Evolutionary conservation across 2,888 invertebrate genomes (phyloP), one percentile per base, ranked within the genome.

Genomic region (Dicycla oo): DNA sequence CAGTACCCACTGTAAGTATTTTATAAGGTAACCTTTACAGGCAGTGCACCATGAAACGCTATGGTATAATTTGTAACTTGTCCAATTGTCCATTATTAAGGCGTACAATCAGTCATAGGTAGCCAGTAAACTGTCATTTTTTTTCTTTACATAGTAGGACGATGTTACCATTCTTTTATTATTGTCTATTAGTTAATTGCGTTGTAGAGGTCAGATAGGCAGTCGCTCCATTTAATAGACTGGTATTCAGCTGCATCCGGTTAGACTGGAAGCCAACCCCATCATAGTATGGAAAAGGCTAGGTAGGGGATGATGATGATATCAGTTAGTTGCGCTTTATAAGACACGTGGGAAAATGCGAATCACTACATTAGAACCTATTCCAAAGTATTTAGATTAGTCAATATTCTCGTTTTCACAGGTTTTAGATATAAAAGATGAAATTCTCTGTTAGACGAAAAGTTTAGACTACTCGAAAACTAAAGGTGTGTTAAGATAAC

Each of bases 1-100:
- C 15, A 43, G 13, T 13, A 15, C 8, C 3, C n/a, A 23, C 2
- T 30, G n/a, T 5, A n/a, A 56, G 15, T 40, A 56, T 38, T 56
- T 71, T 18, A 49, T n/a, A 23, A 43, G 18, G n/a, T 13, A 18
- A 47, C 40, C 20, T 75, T 54, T 10, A 30, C n/a, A 54, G 23
- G 15, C 38, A 75, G 15, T 47, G 30, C 23, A 40, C 40, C 67
- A 54, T 75, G 20, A 40, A 66, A 74, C 13, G 8, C 15, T 18
- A 30, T 45, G 3, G 23, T 65, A 30, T 38, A 40, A 20, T 75
- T 53, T 26, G 20, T 43, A 43, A 53, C n/a, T n/a, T 34, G 45
- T 30, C 15, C 18, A 23, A n/a, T n/a, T n/a, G n/a, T n/a, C n/a
- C n/a, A n/a, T 54, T 38, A 72, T 30, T 65, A 65, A 18, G 23